Percentiles rank a stretch among this genome's conserved stretches.
Evolutionary conservation across 2,888 invertebrate species (phyloP).

Genomic region (Eudasyphora cyanicolor): DNA sequence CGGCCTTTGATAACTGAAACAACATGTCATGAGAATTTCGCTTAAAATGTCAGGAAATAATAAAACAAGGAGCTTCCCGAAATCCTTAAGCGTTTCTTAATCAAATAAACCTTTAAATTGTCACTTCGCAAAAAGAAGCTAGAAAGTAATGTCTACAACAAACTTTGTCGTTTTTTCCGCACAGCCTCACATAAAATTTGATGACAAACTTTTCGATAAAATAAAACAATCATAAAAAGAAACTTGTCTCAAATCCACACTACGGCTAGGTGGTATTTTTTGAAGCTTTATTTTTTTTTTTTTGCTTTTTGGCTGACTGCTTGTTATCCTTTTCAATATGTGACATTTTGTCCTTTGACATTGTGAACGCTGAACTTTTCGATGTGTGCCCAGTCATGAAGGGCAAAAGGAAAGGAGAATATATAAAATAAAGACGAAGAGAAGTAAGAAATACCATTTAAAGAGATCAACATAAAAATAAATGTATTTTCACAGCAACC

Average conservation of each 20-base stretch:
- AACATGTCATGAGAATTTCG: conserved; percentile 1
- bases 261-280: not conserved
- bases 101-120: conserved; percentile 23
- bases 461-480: conserved; percentile 57
- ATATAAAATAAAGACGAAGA: not conserved
- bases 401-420: not conserved
- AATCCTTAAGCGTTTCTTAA: conserved; percentile 15
- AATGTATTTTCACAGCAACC: conserved; percentile 51
- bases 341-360: conserved; percentile 31
- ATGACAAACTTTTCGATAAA: conserved; percentile 33
- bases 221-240: conserved; percentile 45
- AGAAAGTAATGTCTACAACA: no score
- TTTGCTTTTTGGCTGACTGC: not conserved
- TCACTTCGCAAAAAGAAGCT: no score
- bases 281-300: not conserved
- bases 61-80: not conserved
- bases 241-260: conserved; percentile 28
- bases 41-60: conserved; percentile 12
- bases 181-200: not conserved
- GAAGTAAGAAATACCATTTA: conserved; percentile 27
- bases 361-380: conserved; percentile 35
- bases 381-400: not conserved
- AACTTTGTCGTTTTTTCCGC: conserved; percentile 1
- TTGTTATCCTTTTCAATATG: conserved; percentile 36
- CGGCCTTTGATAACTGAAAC: not conserved